These are phyloP conservation scores for Rhinophrynus dorsalis DNA, from an alignment of 2,797 vertebrate genomes.

Conservation along the genomic window DNA sequence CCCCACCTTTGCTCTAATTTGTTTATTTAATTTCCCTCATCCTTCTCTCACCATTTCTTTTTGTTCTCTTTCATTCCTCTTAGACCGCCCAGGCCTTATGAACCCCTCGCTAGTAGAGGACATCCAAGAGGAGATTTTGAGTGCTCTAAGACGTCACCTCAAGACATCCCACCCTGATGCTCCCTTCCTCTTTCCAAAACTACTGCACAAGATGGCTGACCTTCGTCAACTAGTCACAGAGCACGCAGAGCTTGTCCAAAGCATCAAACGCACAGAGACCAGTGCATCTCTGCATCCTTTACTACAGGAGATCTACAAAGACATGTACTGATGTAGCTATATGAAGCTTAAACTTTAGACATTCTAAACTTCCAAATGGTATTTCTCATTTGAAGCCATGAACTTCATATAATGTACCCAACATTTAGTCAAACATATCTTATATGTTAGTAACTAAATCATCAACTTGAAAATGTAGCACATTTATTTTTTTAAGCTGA, in stretches of 20 bases:
- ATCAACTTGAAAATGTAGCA: background rate
- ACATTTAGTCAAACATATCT: too few relatives aligned
- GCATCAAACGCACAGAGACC: conserved; percentile 96
- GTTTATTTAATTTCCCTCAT: too few relatives aligned
- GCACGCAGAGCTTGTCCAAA: conserved; percentile 93
- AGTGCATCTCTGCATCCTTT: conserved; percentile 95
- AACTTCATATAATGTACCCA: too few relatives aligned
- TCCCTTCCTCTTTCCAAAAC: conserved; percentile 95
- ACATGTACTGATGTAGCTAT: conserved; percentile 86
- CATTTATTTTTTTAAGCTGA: background rate
- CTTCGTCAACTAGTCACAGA: conserved; percentile 96
- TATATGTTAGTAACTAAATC: too few relatives aligned
- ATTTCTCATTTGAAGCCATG: background rate
- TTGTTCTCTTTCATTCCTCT: conserved; percentile 41
- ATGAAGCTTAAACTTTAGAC: background rate
- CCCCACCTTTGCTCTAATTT: too few relatives aligned
- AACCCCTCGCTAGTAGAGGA: conserved; percentile 94
- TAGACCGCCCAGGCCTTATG: conserved; percentile 95
- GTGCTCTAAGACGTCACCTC: conserved; percentile 90
- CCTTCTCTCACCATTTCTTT: background rate
- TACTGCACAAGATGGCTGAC: conserved; percentile 99
- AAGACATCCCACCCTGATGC: conserved; percentile 92
- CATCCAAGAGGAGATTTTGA: conserved; percentile 94
- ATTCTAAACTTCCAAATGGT: background rate
- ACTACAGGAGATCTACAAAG: conserved; percentile 98